phyloP scores from a whole-genome alignment of 2,797 vertebrate genomes.

The Lacerta agilis region DNA sequence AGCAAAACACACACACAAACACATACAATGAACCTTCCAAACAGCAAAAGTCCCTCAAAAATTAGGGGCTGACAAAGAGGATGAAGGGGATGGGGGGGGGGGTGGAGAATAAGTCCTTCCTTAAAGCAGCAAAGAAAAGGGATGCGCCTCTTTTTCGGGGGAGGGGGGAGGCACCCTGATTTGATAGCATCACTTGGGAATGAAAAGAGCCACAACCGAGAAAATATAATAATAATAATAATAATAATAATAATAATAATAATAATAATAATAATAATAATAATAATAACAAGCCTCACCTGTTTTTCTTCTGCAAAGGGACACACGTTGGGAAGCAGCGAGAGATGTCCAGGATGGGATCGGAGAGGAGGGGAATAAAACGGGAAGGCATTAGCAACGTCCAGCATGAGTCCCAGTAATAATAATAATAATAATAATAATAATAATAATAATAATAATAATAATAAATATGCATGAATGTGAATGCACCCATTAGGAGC shows the following conservation, averaged over 20 bases:
- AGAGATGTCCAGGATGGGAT: conserved; percentile 30
- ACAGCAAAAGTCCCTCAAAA: not conserved
- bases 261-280: not conserved
- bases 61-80: not conserved
- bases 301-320: conserved; percentile 61
- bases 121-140: not conserved
- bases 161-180: no score
- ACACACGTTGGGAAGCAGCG: not conserved
- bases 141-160: no score
- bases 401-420: no score
- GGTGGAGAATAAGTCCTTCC: no score
- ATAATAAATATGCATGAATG: no score
- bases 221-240: not conserved
- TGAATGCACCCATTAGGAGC: not conserved
- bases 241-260: conserved; percentile 19
- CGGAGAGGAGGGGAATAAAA: not conserved
- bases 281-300: conserved; percentile 63
- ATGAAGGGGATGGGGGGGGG: no score
- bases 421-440: no score
- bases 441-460: no score
- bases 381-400: conserved; percentile 8
- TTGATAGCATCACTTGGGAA: not conserved
- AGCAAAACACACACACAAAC: not conserved
- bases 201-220: no score
- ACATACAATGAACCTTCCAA: not conserved